Evolutionary conservation across 1,140 invertebrate species (phyloP).

Genomic region (Drosophila persimilis): DNA sequence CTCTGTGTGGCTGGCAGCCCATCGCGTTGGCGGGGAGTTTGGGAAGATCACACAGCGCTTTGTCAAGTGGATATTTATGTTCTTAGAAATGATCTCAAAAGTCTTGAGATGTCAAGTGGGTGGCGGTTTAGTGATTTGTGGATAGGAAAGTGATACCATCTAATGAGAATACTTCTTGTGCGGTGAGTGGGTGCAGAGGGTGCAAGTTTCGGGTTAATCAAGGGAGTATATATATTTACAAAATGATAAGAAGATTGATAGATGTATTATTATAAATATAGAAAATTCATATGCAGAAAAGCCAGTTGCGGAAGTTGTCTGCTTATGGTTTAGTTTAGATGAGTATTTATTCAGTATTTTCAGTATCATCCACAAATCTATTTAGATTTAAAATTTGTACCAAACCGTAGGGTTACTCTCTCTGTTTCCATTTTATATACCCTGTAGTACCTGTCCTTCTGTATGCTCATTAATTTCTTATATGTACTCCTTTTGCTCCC

Average conservation of each 20-base stretch:
- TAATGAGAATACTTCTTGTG: constrained; percentile 37
- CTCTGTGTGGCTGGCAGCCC: not conserved
- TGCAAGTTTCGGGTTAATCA: not conserved
- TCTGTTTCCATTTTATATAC: too few relatives aligned
- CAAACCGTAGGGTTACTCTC: too few relatives aligned
- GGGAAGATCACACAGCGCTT: constrained; percentile 34
- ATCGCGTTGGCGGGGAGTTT: not conserved
- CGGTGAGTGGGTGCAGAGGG: constrained; percentile 15
- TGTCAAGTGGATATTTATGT: constrained; percentile 65
- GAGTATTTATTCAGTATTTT: too few relatives aligned
- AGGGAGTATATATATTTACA: too few relatives aligned
- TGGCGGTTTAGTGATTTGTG: constrained; percentile 33
- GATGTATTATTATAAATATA: too few relatives aligned
- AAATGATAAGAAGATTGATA: too few relatives aligned
- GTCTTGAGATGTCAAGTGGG: constrained; percentile 47
- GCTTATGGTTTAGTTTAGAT: too few relatives aligned
- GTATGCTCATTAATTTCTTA: not conserved
- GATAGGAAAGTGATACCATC: constrained; percentile 30
- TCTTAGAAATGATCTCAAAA: constrained; percentile 35
- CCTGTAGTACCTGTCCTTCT: too few relatives aligned
- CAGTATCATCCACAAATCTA: too few relatives aligned
- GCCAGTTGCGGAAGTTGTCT: too few relatives aligned
- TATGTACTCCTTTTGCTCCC: not conserved
- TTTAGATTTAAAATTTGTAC: too few relatives aligned
- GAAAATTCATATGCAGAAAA: too few relatives aligned